Evolutionary conservation across 2,888 invertebrate species (phyloP).

Genomic region (Strigamia maritima): DNA sequence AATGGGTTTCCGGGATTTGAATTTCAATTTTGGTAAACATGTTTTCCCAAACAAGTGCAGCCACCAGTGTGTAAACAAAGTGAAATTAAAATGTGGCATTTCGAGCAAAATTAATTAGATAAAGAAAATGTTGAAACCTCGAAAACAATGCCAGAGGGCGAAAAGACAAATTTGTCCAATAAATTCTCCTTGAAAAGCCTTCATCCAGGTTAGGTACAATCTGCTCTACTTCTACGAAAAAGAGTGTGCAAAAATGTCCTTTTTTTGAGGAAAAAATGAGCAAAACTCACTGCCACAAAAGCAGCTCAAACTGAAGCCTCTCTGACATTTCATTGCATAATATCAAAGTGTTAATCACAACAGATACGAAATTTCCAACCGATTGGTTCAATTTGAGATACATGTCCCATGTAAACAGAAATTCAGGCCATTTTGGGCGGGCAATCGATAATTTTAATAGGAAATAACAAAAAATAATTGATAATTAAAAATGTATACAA

Average conservation of each 20-base stretch:
- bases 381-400: not conserved
- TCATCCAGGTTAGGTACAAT: not conserved
- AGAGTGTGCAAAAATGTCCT: not conserved
- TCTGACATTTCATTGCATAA: not conserved
- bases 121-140: not conserved
- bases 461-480: no score
- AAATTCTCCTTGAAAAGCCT: not conserved
- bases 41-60: not conserved
- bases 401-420: not conserved
- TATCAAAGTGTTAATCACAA: not conserved
- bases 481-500: no score
- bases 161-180: not conserved
- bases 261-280: not conserved
- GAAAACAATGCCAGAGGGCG: not conserved
- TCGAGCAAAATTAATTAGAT: no score
- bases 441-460: no score
- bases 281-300: not conserved
- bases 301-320: not conserved
- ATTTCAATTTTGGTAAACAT: not conserved
- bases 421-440: not conserved
- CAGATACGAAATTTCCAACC: not conserved
- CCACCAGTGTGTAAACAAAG: no score
- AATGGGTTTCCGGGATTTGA: not conserved
- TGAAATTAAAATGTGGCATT: no score
- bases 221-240: not conserved